Base-by-base conservation (phyloP, 2,113 vertebrate genomes). In the Turnix velox region DNA sequence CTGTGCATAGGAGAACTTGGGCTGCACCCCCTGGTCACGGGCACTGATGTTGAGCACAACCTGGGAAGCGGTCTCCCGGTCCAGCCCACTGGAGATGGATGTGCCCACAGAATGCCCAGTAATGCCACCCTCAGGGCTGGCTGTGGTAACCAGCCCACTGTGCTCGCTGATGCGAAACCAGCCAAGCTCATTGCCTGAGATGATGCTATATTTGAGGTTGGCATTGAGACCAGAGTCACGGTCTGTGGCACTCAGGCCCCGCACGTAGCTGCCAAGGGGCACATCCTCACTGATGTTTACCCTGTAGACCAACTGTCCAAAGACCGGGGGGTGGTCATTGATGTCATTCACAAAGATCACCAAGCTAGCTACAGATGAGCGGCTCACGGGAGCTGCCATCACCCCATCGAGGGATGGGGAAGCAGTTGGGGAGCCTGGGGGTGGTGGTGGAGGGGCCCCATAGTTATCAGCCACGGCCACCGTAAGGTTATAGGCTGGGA, bases 331-430 rank as follows among this genome's bases (percentile, higher is more conserved):
- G 95, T 99, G 99, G 95, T 99, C 99, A 0, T 99, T 99, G 91
- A 99, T 99, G 95, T 99, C 99, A 13, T 99, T 99, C 65, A 99
- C 99, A 75, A 99, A 99, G 92, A 99, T 99, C 81, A 99, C 98
- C 91, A 99, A 93, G 94, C 99, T 99, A 48, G 99, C 99, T 42
- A 99, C 99, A 0, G 99, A 99, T 2, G 99, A 99, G 59, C 99
- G 98, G 31, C 98, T 97, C 75, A 97, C 92, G 0, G 98, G 98
- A 83, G 93, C 97, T 5, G 97, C 97, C 42, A 78, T 51, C 0
- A 20, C 51, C 28, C 93, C 92, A 0, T 96, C 92, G 0, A 87
- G 71, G 16, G 84, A 68, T n/a, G 95, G 45, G 10, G 51, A 76
- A 2, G 94, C 92, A 7, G 88, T 54, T 1, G 93, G 73, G 8